Evolutionary conservation across 2,113 vertebrate species (phyloP).

Genomic region (Catharus minimus): DNA sequence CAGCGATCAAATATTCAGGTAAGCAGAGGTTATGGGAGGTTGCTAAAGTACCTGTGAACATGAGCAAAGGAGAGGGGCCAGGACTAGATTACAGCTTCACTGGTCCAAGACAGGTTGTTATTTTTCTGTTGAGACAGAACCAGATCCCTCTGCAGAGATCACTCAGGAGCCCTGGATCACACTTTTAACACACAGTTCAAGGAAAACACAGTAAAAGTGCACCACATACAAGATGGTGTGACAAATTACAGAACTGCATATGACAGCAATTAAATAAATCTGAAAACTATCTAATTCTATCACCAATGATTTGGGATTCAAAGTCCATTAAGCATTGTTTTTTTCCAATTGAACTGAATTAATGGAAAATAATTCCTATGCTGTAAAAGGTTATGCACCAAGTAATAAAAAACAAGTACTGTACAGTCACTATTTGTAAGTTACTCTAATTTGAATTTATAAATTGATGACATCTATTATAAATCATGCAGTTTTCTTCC

Average conservation of each 20-base stretch:
- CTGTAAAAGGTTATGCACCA: slow-evolving; percentile 26
- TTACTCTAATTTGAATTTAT: slow-evolving; percentile 14
- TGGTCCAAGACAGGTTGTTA: neutral
- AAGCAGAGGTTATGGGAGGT: neutral
- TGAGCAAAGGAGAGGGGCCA: neutral
- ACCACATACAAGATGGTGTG: neutral
- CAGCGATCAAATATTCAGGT: slow-evolving; percentile 36
- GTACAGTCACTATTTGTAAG: neutral
- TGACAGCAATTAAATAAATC: neutral
- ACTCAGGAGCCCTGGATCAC: neutral
- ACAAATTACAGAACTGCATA: neutral
- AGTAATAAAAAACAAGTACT: slow-evolving; percentile 9
- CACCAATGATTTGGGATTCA: neutral
- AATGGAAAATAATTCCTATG: slow-evolving; percentile 36
- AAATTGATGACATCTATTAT: slow-evolving; percentile 10
- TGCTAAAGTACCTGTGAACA: neutral
- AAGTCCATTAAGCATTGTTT: slow-evolving; percentile 27
- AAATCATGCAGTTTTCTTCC: neutral
- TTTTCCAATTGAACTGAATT: slow-evolving; percentile 26
- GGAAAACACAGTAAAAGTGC: neutral
- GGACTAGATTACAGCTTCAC: neutral
- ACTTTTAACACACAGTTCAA: neutral
- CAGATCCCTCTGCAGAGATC: neutral
- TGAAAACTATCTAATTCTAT: neutral
- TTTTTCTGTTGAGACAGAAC: neutral